Conservation (phyloP, 1,140 invertebrate species). For the Cataglyphis hispanica region DNA sequence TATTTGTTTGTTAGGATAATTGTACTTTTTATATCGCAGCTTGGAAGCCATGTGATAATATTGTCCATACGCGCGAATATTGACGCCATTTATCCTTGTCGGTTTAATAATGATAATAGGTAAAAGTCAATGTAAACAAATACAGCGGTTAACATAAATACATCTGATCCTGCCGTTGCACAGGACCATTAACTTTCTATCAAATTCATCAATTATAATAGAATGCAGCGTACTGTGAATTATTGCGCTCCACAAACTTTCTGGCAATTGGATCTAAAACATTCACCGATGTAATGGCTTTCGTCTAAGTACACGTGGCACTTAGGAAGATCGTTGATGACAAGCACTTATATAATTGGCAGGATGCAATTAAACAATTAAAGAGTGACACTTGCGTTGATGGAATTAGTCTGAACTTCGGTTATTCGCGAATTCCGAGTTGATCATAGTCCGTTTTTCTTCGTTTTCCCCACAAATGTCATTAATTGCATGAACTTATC, state of each 20-base stretch:
- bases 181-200: conserved; percentile 3
- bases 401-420: neutral
- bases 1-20: neutral
- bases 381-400: conserved; percentile 38
- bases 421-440: conserved; percentile 9
- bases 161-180: neutral
- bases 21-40: neutral
- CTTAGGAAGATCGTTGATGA: conserved; percentile 58
- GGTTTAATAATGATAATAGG: conserved; percentile 20
- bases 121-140: conserved; percentile 30
- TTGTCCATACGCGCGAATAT: neutral
- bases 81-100: conserved; percentile 1
- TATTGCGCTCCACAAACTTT: conserved; percentile 42
- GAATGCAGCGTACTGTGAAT: conserved; percentile 31
- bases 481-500: conserved; percentile 1
- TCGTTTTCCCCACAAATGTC: neutral
- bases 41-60: neutral
- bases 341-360: conserved; percentile 57
- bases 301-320: conserved; percentile 27
- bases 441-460: conserved; percentile 12
- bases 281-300: neutral
- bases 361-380: conserved; percentile 50
- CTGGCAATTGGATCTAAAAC: conserved; percentile 46
- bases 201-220: conserved; percentile 11
- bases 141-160: conserved; percentile 7